A percentile compares a stretch with the other conserved stretches of the same genome.
Conservation (phyloP, 2,888 invertebrate genomes). For the Drosophila mulleri region DNA sequence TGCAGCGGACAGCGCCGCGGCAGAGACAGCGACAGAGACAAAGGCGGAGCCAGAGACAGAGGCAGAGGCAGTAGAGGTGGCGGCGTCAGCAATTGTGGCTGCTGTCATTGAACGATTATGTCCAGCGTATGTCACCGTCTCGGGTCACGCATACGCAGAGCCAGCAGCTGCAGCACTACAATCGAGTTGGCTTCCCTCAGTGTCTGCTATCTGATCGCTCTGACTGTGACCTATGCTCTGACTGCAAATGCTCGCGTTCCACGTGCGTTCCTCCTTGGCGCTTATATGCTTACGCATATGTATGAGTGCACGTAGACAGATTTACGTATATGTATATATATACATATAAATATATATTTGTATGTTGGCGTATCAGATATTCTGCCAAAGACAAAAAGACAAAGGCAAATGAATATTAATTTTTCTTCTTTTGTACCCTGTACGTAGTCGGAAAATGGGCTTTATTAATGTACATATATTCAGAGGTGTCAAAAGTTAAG, state of each 20-base stretch:
- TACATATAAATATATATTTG: neutral
- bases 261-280: slow-evolving; percentile 27
- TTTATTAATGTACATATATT: neutral
- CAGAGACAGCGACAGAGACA: slow-evolving; percentile 7
- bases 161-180: slow-evolving; percentile 21
- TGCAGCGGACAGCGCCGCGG: slow-evolving; percentile 37
- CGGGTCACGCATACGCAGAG: slow-evolving; percentile 16
- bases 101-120: slow-evolving; percentile 73
- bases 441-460: neutral
- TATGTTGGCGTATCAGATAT: slow-evolving; percentile 52
- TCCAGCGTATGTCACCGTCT: slow-evolving; percentile 30
- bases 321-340: neutral
- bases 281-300: slow-evolving; percentile 9
- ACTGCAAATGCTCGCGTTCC: slow-evolving; percentile 15
- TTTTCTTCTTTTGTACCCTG: neutral
- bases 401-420: slow-evolving; percentile 43
- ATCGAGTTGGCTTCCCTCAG: slow-evolving; percentile 14
- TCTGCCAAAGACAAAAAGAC: slow-evolving; percentile 48
- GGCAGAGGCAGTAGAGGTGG: neutral
- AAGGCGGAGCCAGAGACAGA: neutral
- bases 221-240: slow-evolving; percentile 6
- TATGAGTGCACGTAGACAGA: slow-evolving; percentile 15
- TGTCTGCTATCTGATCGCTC: slow-evolving; percentile 8
- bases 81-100: slow-evolving; percentile 40
- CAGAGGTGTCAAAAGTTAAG: too few species aligned